A percentile compares a stretch with the other conserved stretches of the same genome.
Conservation (phyloP, 2,888 invertebrate genomes). For the Athalia rosae region DNA sequence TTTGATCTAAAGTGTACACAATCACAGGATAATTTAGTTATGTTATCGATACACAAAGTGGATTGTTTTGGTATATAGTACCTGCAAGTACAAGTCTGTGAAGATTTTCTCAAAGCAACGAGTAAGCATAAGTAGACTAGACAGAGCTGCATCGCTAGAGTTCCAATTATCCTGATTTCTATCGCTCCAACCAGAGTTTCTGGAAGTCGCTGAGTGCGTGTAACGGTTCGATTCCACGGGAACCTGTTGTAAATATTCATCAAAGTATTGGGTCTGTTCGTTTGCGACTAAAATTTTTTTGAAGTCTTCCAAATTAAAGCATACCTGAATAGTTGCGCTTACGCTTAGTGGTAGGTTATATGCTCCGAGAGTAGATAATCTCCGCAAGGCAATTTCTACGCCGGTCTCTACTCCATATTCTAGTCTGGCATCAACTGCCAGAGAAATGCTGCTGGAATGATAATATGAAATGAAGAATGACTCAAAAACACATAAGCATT, state of each 20-base stretch:
- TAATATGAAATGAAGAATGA: conserved; percentile 12
- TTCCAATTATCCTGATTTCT: conserved; percentile 64
- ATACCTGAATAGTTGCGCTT: conserved; percentile 72
- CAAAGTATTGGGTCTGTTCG: conserved; percentile 33
- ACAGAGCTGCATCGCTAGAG: conserved; percentile 60
- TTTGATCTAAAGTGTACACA: no score
- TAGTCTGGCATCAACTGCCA: conserved; percentile 85
- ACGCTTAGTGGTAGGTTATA: conserved; percentile 78
- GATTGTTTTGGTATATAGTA: no score
- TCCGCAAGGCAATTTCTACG: conserved; percentile 84
- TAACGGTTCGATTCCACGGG: conserved; percentile 33
- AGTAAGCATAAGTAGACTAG: conserved; percentile 78
- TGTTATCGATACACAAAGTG: neutral
- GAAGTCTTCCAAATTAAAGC: conserved; percentile 55
- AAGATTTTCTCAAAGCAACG: conserved; percentile 83
- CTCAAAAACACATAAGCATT: neutral
- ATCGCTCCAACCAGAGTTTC: conserved; percentile 57
- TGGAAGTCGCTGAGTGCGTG: conserved; percentile 45
- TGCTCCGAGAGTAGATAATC: conserved; percentile 81
- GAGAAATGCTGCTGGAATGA: conserved; percentile 76
- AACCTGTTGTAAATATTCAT: neutral
- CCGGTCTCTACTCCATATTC: conserved; percentile 87
- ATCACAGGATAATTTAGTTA: no score
- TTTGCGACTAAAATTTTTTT: neutral
- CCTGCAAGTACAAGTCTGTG: conserved; percentile 78